Evolutionary conservation across 2,888 invertebrate genomes (phyloP), one percentile per base, ranked within the genome.

Genomic region (Rhagonycha fulva): DNA sequence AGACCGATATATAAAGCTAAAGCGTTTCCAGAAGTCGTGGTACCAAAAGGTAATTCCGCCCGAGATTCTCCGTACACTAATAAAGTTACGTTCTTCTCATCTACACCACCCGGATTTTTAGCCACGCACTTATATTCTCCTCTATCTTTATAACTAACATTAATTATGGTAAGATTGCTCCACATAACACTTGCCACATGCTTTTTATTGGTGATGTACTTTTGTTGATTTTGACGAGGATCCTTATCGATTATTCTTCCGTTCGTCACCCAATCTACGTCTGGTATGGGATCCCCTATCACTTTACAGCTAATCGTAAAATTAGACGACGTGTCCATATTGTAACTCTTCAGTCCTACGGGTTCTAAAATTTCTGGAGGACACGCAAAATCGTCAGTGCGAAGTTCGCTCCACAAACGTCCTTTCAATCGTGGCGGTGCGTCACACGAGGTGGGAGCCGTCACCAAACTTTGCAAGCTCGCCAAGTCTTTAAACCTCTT

Each of bases 361-460:
- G 93, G 93, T 81, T 92, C 92, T 3, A 93, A 86, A 78, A 96
- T 95, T 82, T 91, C 91, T 0, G 96, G 96, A 71, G 91, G 90
- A 86, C 97, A 97, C 12, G 96, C 96, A 84, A 96, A 96, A 80
- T 95, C 92, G 71, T 92, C 92, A 14, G 92, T 90, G 80, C 90
- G 89, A 47, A 93, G 87, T 62, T 93, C 93, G 78, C 91, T 92
- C 97, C 96, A 97, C 62, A 91, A 88, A 81, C 92, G 92, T 0
- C 92, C 93, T 7, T 90, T 89, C 2, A 96, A 88, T 83, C 91
- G 90, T 0, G 90, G 85, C 0, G 97, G 97, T 80, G 93, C 92
- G 5, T 89, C 88, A 84, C 96, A 95, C 32, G 92, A 90, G 47
- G 95, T 95, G 1, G 94, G 93, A 19, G 92, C 90, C 0, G 94